Evolutionary conservation across 2,113 vertebrate species (phyloP).

Genomic region (Erythrolamprus reginae): DNA sequence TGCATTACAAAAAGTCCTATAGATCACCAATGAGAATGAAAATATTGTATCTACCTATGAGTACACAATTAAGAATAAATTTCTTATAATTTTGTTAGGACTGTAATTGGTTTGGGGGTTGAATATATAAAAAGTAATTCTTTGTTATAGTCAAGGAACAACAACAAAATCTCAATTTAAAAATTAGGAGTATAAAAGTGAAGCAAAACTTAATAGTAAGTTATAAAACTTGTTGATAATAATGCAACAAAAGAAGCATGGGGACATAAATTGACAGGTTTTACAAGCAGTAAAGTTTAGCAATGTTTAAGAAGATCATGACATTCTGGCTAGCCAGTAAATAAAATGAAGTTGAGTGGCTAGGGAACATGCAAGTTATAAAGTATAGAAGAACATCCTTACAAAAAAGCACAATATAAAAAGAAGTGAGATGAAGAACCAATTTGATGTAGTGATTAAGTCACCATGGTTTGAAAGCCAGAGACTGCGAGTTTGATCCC

Average conservation of each 20-base stretch:
- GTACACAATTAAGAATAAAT: not conserved
- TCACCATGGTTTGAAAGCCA: not conserved
- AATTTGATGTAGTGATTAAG: not conserved
- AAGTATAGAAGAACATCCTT: not conserved
- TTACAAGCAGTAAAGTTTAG: not conserved
- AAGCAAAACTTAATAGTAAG: not conserved
- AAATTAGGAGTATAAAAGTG: not conserved
- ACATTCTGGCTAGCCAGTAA: not conserved
- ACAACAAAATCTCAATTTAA: not conserved
- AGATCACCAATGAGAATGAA: not conserved
- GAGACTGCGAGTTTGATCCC: not conserved
- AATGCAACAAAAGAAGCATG: not conserved
- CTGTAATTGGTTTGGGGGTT: not conserved
- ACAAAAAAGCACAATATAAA: not conserved
- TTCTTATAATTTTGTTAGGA: not conserved
- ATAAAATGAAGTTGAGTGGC: not conserved
- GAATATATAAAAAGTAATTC: not conserved
- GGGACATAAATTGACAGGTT: not conserved
- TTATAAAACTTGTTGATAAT: not conserved
- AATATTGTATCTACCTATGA: not conserved
- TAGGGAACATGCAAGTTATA: not conserved
- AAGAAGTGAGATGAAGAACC: not conserved
- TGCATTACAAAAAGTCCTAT: not conserved
- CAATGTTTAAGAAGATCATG: not conserved
- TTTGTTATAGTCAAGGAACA: not conserved